Evolutionary conservation across 2,113 vertebrate genomes (phyloP).

Genomic region (Pterocles gutturalis): DNA sequence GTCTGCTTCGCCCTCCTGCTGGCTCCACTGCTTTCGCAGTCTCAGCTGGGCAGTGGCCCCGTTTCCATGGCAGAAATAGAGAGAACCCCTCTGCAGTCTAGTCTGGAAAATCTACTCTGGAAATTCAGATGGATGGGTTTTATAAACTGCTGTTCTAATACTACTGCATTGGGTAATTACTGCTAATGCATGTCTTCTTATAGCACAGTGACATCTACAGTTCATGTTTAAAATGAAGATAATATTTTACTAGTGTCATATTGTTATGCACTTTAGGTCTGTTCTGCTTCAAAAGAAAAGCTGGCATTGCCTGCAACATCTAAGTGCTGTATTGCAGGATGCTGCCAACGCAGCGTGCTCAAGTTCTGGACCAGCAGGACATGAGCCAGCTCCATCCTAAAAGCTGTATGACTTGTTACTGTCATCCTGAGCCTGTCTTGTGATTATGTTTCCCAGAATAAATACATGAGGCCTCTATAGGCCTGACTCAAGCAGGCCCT

Average conservation of each 20-base stretch:
- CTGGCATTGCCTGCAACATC: neutral
- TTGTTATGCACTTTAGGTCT: neutral
- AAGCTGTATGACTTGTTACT: neutral
- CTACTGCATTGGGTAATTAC: neutral
- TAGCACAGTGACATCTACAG: conserved; percentile 66
- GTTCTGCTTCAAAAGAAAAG: neutral
- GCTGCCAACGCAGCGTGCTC: rapidly evolving
- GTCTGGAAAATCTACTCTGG: neutral
- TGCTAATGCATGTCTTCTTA: conserved; percentile 6
- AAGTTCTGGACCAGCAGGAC: neutral
- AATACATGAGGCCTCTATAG: neutral
- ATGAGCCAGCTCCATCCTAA: neutral
- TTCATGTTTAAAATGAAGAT: neutral
- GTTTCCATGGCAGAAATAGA: neutral
- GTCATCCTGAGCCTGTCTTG: neutral
- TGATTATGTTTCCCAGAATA: neutral
- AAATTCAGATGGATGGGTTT: neutral
- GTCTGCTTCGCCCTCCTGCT: neutral
- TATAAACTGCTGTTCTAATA: neutral
- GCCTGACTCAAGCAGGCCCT: neutral
- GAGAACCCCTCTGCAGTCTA: neutral
- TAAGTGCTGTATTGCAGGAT: neutral
- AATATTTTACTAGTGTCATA: neutral
- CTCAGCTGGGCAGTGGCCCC: neutral
- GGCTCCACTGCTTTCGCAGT: neutral